Base-by-base conservation (phyloP, 2,888 invertebrate species). In the Exephanes ischioxanthus region DNA sequence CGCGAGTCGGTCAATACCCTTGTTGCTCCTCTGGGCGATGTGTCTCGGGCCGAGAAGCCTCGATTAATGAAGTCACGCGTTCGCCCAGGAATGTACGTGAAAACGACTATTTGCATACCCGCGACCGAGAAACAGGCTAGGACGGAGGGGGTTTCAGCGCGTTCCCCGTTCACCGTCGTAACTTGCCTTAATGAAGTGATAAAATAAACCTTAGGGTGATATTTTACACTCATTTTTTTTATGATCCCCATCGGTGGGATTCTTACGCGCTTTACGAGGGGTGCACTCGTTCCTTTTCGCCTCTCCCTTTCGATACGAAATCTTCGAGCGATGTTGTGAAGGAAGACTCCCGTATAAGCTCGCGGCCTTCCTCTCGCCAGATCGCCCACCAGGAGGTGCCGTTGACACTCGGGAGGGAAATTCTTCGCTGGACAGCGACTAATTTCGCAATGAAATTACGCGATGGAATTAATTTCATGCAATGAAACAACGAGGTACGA, bases 21-120 rank as follows among this genome's bases (percentile, higher is more conserved):
- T 14, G 14, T 68, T 26, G 37, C 55, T 63, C 61, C 22, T 61
- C 67, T 22, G 16, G 14, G 73, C 55, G 70, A 72, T 82, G 48
- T 41, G 84, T 55, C 61, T 48, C 45, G 66, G 37, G 58, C 41
- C 37, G 79, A 66, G 86, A 79, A 80, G 66, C 53, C 72, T 37
- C 75, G 71, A 83, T 86, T 85, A 86, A 80, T 79, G 83, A 82
- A 87, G 87, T 87, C 85, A 86, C 66, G 77, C 79, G 66, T 66
- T 41, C 37, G 22, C 16, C 61, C 67, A 72, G 79, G 73, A 83
- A 83, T 83, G 72, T 72, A 55, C 53, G 45, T 30, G 53, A 55
- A 41, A 55, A 51, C 66, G 37, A 72, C 55, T 73, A 83, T 83
- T 83, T 79, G 83, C 83, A 83, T 83, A 83, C 83, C 67, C 78